Conservation (phyloP, 2,797 vertebrate genomes). For the Lepilemur ruficaudatus region DNA sequence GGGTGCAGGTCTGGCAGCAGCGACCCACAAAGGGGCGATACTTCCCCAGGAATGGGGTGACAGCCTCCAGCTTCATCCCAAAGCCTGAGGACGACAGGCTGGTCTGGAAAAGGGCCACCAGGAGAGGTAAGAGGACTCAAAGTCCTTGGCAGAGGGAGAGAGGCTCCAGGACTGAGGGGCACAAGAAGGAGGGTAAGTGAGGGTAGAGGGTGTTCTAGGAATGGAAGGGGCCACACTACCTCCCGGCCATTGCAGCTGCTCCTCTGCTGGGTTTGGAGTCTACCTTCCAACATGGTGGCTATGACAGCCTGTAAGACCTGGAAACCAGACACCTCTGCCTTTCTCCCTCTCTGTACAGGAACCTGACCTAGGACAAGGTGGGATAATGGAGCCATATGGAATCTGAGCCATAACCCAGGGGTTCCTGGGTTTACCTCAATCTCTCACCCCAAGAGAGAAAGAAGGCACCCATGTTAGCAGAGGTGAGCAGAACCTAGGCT, state of each 20-base stretch:
- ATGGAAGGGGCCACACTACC: slow-evolving; percentile 29
- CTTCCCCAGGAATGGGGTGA: slow-evolving; percentile 87
- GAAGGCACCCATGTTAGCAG: not conserved
- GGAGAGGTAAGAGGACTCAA: not conserved
- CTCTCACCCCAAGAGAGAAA: not conserved
- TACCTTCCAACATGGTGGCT: slow-evolving; percentile 39
- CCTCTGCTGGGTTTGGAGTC: slow-evolving; percentile 20
- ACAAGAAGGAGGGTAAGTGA: not conserved
- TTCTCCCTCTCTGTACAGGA: not conserved
- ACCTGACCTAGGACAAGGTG: not conserved
- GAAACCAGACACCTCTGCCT: not conserved
- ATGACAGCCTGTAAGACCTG: not conserved
- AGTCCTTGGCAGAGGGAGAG: not conserved
- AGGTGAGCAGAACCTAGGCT: not conserved
- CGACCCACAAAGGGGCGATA: slow-evolving; percentile 87
- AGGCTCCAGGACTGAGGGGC: not conserved
- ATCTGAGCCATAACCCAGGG: not conserved
- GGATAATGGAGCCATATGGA: not conserved
- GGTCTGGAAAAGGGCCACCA: slow-evolving; percentile 62
- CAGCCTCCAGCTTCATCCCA: slow-evolving; percentile 83
- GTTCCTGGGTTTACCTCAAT: not conserved
- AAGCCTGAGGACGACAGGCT: slow-evolving; percentile 41
- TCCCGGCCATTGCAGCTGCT: slow-evolving; percentile 31
- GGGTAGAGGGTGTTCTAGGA: not conserved
- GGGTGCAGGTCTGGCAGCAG: slow-evolving; percentile 94